Percentiles rank a stretch among this genome's conserved stretches.
These are phyloP conservation scores for Cyprinodon diabolis DNA, from an alignment of 2,797 vertebrate species.

Conservation along the genomic window DNA sequence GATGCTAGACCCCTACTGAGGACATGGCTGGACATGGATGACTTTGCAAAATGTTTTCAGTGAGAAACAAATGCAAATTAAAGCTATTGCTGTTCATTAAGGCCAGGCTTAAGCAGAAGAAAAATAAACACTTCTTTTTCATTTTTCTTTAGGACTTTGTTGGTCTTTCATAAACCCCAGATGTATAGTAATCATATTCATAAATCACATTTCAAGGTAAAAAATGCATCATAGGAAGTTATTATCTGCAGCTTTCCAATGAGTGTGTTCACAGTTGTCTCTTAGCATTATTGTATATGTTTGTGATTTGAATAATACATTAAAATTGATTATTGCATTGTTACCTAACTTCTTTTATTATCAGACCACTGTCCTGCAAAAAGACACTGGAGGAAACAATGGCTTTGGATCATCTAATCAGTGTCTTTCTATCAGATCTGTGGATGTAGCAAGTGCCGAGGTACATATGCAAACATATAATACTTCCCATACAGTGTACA, in stretches of 20 bases:
- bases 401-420: constrained; percentile 38
- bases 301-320: constrained; percentile 3
- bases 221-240: constrained; percentile 32
- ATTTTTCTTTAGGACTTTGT: constrained; percentile 80
- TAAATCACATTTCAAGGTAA: constrained; percentile 87
- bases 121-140: background rate
- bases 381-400: constrained; percentile 27
- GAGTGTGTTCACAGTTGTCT: background rate
- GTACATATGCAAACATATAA: constrained; percentile 42
- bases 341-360: constrained; percentile 33
- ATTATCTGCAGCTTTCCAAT: background rate
- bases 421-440: constrained; percentile 22
- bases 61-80: constrained; percentile 68
- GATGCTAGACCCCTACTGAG: constrained; percentile 71
- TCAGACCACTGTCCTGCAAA: constrained; percentile 64
- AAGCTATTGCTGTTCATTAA: background rate
- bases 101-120: background rate
- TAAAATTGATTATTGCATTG: constrained; percentile 6
- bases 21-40: constrained; percentile 88
- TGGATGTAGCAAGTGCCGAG: constrained; percentile 40
- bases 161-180: constrained; percentile 89
- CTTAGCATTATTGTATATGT: background rate
- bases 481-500: constrained; percentile 5
- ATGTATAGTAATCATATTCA: constrained; percentile 81
- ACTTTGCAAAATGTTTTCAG: constrained; percentile 92